Evolutionary conservation across 2,888 invertebrate species (phyloP).

Genomic region (Apomyelois bistriatella): DNA sequence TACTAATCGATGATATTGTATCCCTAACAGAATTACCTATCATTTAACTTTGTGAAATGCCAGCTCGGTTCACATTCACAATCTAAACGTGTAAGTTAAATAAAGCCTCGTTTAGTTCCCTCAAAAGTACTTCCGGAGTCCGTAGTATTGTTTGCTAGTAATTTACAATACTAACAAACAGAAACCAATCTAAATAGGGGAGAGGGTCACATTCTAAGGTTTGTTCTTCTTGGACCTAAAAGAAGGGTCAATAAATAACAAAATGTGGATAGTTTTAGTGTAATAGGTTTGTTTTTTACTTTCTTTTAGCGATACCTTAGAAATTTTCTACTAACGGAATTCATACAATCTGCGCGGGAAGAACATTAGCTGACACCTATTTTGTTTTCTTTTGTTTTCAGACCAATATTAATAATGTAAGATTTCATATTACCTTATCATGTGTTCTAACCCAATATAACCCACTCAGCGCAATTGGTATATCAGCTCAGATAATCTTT

Average conservation of each 20-base stretch:
- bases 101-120: constrained; percentile 14
- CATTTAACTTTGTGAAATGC: not conserved
- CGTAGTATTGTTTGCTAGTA: constrained; percentile 12
- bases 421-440: too few relatives aligned
- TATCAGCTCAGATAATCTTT: not conserved
- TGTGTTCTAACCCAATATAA: too few relatives aligned
- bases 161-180: constrained; percentile 33
- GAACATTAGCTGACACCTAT: too few relatives aligned
- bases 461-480: too few relatives aligned
- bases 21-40: not conserved
- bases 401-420: too few relatives aligned
- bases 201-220: constrained; percentile 32
- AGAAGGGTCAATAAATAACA: not conserved
- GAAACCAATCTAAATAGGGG: constrained; percentile 36
- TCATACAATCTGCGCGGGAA: too few relatives aligned
- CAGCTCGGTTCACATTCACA: constrained; percentile 4
- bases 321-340: too few relatives aligned
- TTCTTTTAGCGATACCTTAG: too few relatives aligned
- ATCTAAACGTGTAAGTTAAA: constrained; percentile 9
- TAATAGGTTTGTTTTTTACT: too few relatives aligned
- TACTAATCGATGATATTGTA: not conserved
- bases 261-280: too few relatives aligned
- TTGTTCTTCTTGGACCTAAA: not conserved
- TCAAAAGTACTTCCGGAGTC: constrained; percentile 10
- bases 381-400: too few relatives aligned